These are phyloP conservation scores for Spialia ferax DNA, from an alignment of 2,888 invertebrate species.

Conservation along the genomic window DNA sequence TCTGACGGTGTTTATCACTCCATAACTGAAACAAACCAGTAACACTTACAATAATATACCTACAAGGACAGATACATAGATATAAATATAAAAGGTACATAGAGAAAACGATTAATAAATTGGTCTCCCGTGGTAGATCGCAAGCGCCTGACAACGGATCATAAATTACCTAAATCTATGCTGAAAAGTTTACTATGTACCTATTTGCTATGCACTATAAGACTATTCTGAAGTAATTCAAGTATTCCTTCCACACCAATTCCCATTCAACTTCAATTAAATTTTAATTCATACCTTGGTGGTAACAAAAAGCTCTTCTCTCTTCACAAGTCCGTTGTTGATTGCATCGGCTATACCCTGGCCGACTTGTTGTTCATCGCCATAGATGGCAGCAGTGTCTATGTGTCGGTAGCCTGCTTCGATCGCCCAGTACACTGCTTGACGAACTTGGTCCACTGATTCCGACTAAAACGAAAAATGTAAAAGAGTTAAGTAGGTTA, in stretches of 20 bases:
- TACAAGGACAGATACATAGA: no score
- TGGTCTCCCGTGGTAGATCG: no score
- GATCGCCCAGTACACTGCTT: slow-evolving; percentile 83
- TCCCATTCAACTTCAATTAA: no score
- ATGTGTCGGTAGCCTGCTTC: slow-evolving; percentile 88
- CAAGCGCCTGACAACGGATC: no score
- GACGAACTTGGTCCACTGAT: slow-evolving; percentile 62
- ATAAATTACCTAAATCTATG: no score
- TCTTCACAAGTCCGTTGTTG: slow-evolving; percentile 75
- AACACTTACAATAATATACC: not conserved
- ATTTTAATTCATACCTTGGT: slow-evolving; percentile 72
- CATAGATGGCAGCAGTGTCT: slow-evolving; percentile 88
- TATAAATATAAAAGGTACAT: no score
- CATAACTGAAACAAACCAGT: slow-evolving; percentile 63
- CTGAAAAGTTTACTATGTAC: no score
- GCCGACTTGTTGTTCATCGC: slow-evolving; percentile 85
- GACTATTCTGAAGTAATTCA: no score
- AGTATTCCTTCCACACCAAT: no score
- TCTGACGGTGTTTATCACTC: slow-evolving; percentile 71
- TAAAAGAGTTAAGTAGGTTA: no score
- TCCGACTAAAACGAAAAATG: slow-evolving; percentile 50
- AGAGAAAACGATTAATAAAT: no score
- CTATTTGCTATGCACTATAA: no score
- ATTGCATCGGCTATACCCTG: slow-evolving; percentile 83
- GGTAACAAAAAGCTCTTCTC: slow-evolving; percentile 86